These are phyloP conservation scores for Rhombomys opimus DNA, from an alignment of 2,113 vertebrate species.

Conservation along the genomic window DNA sequence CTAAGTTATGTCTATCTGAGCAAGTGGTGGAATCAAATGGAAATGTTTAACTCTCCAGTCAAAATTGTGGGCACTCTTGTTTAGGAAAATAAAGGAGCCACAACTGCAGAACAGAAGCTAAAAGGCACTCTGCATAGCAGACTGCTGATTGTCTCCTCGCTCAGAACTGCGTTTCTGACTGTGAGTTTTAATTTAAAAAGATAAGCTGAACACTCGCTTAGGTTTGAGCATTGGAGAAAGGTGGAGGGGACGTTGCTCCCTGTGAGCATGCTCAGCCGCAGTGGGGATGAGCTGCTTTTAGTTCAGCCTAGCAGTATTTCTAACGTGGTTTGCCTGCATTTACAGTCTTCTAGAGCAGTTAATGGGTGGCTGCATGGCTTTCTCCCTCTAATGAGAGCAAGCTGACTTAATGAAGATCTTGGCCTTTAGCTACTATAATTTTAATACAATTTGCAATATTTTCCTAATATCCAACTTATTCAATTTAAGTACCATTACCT, in stretches of 20 bases:
- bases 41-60: slow-evolving; percentile 67
- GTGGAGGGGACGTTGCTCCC: slow-evolving; percentile 30
- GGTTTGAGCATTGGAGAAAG: slow-evolving; percentile 50
- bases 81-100: slow-evolving; percentile 36
- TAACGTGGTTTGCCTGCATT: slow-evolving; percentile 30
- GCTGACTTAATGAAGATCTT: slow-evolving; percentile 35
- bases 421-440: slow-evolving; percentile 2
- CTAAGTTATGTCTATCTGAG: slow-evolving; percentile 65
- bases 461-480: background rate
- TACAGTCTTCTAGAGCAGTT: slow-evolving; percentile 34
- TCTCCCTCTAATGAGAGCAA: background rate
- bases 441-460: background rate
- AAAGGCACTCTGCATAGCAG: background rate
- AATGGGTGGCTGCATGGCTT: slow-evolving; percentile 25
- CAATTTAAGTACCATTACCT: background rate
- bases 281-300: background rate
- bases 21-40: slow-evolving; percentile 45
- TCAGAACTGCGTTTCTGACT: slow-evolving; percentile 47
- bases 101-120: slow-evolving; percentile 28
- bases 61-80: slow-evolving; percentile 57
- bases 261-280: background rate
- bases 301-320: slow-evolving; percentile 50
- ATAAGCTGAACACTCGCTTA: slow-evolving; percentile 41
- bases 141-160: slow-evolving; percentile 1
- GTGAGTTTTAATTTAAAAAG: slow-evolving; percentile 73